A percentile compares a stretch with the other conserved stretches of the same genome.
Conservation (phyloP, 2,888 invertebrate species). For the Lithodes maja region DNA sequence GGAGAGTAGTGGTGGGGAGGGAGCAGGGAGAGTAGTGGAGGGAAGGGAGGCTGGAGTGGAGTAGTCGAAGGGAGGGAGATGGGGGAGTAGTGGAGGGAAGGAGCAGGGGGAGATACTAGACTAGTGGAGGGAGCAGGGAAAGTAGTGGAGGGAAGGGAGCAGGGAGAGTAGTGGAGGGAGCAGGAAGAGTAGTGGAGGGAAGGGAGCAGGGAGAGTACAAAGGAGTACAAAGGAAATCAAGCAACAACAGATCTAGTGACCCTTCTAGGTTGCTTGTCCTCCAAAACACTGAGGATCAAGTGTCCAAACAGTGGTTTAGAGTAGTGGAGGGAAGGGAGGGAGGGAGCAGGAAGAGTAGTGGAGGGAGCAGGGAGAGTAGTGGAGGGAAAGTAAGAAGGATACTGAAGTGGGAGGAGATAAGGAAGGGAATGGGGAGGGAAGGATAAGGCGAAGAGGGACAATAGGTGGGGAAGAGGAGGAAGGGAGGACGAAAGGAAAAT, state of each 20-base stretch:
- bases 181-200: not conserved
- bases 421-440: not conserved
- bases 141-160: not conserved
- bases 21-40: not conserved
- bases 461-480: no score
- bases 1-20: not conserved
- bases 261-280: no score
- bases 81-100: not conserved
- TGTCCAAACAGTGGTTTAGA: no score
- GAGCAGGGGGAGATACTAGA: not conserved
- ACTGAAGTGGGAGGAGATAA: not conserved
- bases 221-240: no score
- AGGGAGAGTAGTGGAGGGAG: not conserved
- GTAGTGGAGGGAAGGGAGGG: not conserved
- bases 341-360: not conserved
- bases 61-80: not conserved
- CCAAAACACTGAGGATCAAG: no score
- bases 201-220: not conserved
- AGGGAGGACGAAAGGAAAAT: no score
- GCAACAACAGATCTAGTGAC: no score
- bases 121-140: not conserved
- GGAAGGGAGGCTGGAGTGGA: not conserved
- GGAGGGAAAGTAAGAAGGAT: not conserved
- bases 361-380: not conserved
- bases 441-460: not conserved